Evolutionary conservation across 2,797 vertebrate genomes (phyloP), one percentile per base, ranked within the genome.

Genomic region (Ibycter americanus): DNA sequence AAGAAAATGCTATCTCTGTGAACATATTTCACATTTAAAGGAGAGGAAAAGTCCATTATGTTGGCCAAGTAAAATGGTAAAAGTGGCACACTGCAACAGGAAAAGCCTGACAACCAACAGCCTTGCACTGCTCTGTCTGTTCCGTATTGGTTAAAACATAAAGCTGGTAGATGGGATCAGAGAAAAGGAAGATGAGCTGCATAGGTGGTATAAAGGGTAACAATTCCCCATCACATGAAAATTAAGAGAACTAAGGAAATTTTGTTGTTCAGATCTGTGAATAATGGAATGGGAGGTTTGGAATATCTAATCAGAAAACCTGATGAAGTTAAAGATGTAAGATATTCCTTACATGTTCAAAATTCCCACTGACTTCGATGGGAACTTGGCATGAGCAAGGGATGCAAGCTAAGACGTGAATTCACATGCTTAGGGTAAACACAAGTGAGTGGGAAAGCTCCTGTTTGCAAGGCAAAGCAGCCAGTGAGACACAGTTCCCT

Each of bases 151-250:
- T 46, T 92, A 61, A 68, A 80, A 40, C 3, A 25, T 34, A 20
- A 10, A 40, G 12, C 26, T 76, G 23, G 10, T 47, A 49, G 42
- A 81, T 40, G 11, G 46, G 8, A 61, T 54, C 46, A 56, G 18
- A 5, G 23, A 61, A 89, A 84, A 63, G 6, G 15, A 87, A 78
- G 19, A 32, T 7, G 3, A 1, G 17, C 6, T 0, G 0, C 0
- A 0, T 12, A 59, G 15, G 9, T 21, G 3, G 32, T 56, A 36
- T 13, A 78, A 92, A 78, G 6, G 1, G 15, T 61, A 82, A 49
- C 23, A 71, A 81, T 56, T 83, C 8, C 12, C 22, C 11, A n/a
- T 20, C 13, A 36, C 29, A 76, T 72, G 23, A 38, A 80, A 85
- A 58, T 42, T 44, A 68, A 63, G 11, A 66, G 4, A 79, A n/a